phyloP scores from a whole-genome alignment of 2,113 vertebrate genomes.

The Toxotes jaculatrix region DNA sequence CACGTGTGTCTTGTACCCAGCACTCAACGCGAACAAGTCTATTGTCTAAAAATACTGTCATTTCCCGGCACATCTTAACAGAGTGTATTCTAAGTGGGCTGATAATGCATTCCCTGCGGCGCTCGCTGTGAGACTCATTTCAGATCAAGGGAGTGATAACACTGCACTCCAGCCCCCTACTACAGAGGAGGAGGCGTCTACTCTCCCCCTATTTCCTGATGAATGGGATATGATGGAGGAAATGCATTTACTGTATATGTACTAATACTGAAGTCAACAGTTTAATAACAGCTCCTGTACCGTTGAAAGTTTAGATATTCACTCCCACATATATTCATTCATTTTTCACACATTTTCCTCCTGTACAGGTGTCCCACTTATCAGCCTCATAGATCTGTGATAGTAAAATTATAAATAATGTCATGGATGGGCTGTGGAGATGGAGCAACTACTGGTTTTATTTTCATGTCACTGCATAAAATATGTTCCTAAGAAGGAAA shows the following conservation, averaged over 20 bases:
- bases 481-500: too few species aligned
- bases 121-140: slow-evolving; percentile 23
- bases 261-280: background rate
- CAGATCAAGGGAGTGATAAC: slow-evolving; percentile 43
- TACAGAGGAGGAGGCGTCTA: background rate
- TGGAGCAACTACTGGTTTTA: too few species aligned
- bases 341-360: background rate
- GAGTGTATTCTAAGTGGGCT: slow-evolving; percentile 32
- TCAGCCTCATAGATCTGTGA: background rate
- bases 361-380: background rate
- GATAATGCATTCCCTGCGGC: slow-evolving; percentile 39
- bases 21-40: background rate
- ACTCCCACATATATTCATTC: background rate
- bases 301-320: background rate
- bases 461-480: too few species aligned
- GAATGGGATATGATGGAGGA: slow-evolving; percentile 18
- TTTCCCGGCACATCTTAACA: slow-evolving; percentile 20
- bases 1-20: background rate
- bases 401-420: too few species aligned
- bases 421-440: too few species aligned
- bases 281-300: background rate
- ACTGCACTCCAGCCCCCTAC: slow-evolving; percentile 18
- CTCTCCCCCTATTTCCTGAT: background rate
- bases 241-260: background rate
- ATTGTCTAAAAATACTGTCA: background rate